Conservation (phyloP, 92 coral and sea anemone species). For the Desmophyllum pertusum region DNA sequence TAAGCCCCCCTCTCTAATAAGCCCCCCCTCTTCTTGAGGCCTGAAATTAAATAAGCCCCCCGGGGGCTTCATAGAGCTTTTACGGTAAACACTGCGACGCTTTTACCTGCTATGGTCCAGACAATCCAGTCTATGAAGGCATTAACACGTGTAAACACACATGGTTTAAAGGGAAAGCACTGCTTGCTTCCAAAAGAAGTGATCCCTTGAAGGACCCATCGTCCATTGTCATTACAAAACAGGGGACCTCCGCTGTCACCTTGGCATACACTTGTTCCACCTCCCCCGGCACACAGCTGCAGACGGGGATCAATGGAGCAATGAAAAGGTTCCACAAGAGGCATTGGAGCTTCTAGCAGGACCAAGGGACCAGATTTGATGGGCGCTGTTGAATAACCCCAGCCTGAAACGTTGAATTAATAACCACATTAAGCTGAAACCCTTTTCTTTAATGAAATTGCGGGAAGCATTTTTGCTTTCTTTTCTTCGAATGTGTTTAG, state of each 20-base stretch:
- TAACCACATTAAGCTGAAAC: neutral
- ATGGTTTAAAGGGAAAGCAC: neutral
- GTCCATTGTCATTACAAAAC: neutral
- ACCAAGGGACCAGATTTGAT: neutral
- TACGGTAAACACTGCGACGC: neutral
- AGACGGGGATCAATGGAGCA: neutral
- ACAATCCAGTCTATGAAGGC: conserved; percentile 2
- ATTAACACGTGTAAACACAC: neutral
- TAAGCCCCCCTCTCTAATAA: no score
- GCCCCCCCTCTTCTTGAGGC: no score
- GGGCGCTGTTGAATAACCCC: neutral
- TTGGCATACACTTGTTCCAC: neutral
- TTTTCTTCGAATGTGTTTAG: no score
- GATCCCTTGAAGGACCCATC: conserved; percentile 15
- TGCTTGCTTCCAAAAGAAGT: neutral
- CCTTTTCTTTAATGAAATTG: neutral
- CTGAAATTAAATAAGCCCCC: no score
- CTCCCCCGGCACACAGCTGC: neutral
- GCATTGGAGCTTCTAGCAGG: neutral
- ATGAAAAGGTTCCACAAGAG: neutral
- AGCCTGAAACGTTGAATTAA: neutral
- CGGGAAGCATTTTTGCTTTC: no score
- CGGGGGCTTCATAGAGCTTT: no score
- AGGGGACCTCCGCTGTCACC: conserved; percentile 10
- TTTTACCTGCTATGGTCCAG: neutral